These are phyloP conservation scores for Myripristis jacobus DNA, from an alignment of 2,797 vertebrate genomes.

Conservation along the genomic window DNA sequence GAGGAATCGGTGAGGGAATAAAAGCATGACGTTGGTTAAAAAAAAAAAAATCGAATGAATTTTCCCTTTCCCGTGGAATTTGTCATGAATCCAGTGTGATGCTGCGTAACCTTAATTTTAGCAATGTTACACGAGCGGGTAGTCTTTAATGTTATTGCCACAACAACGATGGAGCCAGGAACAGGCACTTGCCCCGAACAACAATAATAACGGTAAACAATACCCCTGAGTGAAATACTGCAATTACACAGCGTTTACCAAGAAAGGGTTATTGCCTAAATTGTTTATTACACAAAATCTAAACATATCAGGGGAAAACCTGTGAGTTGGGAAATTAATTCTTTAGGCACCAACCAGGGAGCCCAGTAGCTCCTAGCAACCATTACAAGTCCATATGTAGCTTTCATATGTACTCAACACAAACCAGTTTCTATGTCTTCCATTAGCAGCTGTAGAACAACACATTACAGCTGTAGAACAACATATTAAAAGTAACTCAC, in stretches of 20 bases:
- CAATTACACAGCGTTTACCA: conserved; percentile 16
- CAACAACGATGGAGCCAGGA: background rate
- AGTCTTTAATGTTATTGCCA: conserved; percentile 4
- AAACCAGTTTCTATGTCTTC: conserved; percentile 8
- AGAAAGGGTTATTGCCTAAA: background rate
- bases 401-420: conserved; percentile 16
- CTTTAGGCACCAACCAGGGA: conserved; percentile 26
- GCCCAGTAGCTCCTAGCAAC: background rate
- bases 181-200: no score
- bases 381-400: background rate
- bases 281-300: conserved; percentile 14
- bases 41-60: conserved; percentile 19
- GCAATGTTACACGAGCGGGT: conserved; percentile 13
- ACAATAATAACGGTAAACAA: background rate
- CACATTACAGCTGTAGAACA: no score
- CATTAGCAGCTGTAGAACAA: no score
- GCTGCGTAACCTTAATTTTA: conserved; percentile 24
- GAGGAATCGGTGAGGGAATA: conserved; percentile 17
- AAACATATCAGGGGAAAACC: background rate
- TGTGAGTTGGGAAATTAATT: background rate
- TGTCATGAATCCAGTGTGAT: conserved; percentile 23
- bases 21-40: background rate
- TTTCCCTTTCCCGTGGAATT: background rate
- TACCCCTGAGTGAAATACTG: conserved; percentile 19
- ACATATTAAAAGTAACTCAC: no score